Conservation (phyloP, 1,140 invertebrate species). For the Leptinotarsa texana region DNA sequence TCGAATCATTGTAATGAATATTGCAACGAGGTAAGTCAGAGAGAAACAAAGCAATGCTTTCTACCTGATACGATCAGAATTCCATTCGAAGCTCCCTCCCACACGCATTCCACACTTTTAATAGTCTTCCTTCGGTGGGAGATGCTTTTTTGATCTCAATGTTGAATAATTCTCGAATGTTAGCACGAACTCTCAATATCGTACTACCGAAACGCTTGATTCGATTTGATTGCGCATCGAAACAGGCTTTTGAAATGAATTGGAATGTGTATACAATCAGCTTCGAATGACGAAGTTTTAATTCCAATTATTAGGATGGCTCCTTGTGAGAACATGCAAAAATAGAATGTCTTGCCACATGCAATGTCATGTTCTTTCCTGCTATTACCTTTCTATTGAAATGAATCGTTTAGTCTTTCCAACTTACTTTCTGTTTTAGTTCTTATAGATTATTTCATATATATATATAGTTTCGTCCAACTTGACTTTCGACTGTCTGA, state of each 20-base stretch:
- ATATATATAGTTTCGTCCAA: no score
- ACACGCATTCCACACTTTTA: constrained; percentile 17
- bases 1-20: neutral
- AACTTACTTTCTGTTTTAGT: no score
- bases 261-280: neutral
- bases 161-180: neutral
- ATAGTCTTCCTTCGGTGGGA: neutral
- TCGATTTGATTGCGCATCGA: neutral
- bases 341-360: no score
- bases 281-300: neutral
- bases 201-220: neutral
- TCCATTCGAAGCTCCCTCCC: constrained; percentile 13
- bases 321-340: no score
- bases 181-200: neutral
- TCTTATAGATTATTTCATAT: no score
- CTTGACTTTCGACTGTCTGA: no score
- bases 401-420: no score
- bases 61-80: constrained; percentile 9
- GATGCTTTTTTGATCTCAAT: constrained; percentile 1
- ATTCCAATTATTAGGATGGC: no score
- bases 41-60: neutral
- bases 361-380: no score
- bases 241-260: no score
- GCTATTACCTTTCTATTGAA: no score
- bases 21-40: neutral